Evolutionary conservation across 2,797 vertebrate species (phyloP), one percentile per base, ranked within the genome.

Genomic region (Pipistrellus nathusii): DNA sequence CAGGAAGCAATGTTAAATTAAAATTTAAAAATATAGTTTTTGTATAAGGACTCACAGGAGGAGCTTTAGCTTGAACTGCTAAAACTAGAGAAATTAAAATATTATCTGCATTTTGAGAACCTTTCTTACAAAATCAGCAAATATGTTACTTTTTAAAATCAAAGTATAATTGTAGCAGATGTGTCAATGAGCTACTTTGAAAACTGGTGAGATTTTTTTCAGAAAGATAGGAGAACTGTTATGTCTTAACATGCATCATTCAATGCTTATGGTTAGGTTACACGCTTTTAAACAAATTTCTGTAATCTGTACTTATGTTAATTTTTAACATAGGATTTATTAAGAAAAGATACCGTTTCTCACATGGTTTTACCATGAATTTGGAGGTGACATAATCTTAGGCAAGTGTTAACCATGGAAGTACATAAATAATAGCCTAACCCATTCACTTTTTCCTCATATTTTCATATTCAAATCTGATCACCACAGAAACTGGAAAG

Each of bases 271-370:
- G 14, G 20, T 88, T 88, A 59, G 1, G 15, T 44, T 95, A 64
- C 93, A 81, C 83, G 57, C 32, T 90, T 94, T 77, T 51, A 5
- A 88, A 73, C 48, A 53, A 71, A 80, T 66, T 83, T 82, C 91
- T 71, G 8, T 51, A 77, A 73, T 46, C 38, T 85, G 1, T 78
- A 41, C 53, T 87, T 89, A 66, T 71, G 10, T 68, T 84, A 38
- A 77, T 87, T 46, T 41, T 35, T 73, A 35, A 25, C 53, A 38
- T 44, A 21, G 44, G 30, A 71, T 89, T 89, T 81, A 73, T 76
- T 80, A 82, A 48, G 41, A 48, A 57, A 82, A 27, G 14, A 25
- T 32, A 57, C 1, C 48, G 11, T 27, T 82, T 23, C 13, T 94
- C 41, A 44, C 6, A 38, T 48, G n/a, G 8, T 10, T 76, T 95